phyloP scores from a whole-genome alignment of 2,888 invertebrate genomes.

The Lepidocyrtoides sp. region DNA sequence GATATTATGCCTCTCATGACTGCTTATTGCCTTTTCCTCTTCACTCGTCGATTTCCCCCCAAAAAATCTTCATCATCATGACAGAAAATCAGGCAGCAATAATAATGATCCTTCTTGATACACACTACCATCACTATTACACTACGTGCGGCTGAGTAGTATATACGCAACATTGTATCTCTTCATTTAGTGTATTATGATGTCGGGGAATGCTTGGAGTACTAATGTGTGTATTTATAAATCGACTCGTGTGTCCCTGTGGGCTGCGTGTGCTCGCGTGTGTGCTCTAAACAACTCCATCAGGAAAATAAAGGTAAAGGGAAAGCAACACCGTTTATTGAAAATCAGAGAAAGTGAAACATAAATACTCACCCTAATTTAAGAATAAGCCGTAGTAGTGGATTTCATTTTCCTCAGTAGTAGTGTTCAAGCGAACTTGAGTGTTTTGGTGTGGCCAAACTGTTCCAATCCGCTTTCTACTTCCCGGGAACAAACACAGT shows the following conservation, averaged over 20 bases:
- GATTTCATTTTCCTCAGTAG: slow-evolving; percentile 3
- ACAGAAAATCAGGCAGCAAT: slow-evolving; percentile 63
- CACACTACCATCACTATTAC: neutral
- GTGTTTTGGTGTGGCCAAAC: slow-evolving; percentile 60
- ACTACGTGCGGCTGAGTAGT: too few relatives aligned
- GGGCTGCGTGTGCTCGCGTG: neutral
- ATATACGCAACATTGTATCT: too few relatives aligned
- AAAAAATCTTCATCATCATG: slow-evolving; percentile 14
- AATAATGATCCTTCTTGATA: slow-evolving; percentile 57
- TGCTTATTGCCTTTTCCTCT: slow-evolving; percentile 58
- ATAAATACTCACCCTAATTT: neutral
- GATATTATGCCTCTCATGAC: slow-evolving; percentile 40
- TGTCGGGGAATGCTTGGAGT: too few relatives aligned
- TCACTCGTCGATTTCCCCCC: slow-evolving; percentile 42
- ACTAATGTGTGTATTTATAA: neutral
- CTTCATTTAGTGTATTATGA: neutral
- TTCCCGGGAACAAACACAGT: slow-evolving; percentile 19
- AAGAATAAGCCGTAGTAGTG: neutral
- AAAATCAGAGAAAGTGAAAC: slow-evolving; percentile 11
- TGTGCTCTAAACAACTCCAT: neutral
- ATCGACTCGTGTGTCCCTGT: neutral
- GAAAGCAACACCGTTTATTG: neutral
- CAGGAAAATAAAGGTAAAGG: neutral
- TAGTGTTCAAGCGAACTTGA: slow-evolving; percentile 45
- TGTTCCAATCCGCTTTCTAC: slow-evolving; percentile 68